Conservation (phyloP, 2,797 vertebrate genomes). For the Synaphobranchus kaupii region DNA sequence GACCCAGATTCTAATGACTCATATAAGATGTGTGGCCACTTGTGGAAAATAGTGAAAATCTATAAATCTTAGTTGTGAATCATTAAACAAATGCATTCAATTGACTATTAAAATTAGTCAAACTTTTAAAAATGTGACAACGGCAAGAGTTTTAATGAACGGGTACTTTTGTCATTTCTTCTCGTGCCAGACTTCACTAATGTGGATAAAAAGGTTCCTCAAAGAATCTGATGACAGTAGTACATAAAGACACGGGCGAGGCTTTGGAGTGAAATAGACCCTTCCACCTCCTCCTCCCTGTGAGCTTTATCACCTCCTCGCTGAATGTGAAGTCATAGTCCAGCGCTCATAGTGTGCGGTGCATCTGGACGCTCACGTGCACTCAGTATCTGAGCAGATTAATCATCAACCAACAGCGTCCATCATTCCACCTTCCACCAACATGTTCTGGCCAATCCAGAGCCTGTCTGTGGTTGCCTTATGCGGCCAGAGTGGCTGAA, state of each 20-base stretch:
- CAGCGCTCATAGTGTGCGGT: not conserved
- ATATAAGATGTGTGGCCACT: not conserved
- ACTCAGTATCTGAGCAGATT: slow-evolving; percentile 16
- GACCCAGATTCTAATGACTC: not conserved
- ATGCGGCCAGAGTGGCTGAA: not conserved
- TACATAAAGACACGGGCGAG: not conserved
- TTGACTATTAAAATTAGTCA: not conserved
- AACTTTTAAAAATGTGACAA: not conserved
- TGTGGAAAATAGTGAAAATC: not conserved
- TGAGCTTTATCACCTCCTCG: not conserved
- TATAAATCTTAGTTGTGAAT: not conserved
- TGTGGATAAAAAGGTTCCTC: not conserved
- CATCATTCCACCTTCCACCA: slow-evolving; percentile 22
- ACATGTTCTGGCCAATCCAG: slow-evolving; percentile 18
- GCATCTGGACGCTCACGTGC: not conserved
- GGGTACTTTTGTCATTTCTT: not conserved
- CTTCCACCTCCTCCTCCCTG: not conserved
- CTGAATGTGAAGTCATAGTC: not conserved
- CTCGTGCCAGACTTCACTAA: not conserved
- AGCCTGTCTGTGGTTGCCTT: not conserved
- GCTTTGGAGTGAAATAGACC: not conserved
- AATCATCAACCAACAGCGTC: slow-evolving; percentile 23
- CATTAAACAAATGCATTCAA: not conserved
- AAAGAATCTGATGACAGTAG: not conserved
- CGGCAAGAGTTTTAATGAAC: not conserved